Percentiles rank a stretch among this genome's conserved stretches.
Conservation (phyloP, 1,140 invertebrate genomes). For the Dinothrombium tinctorium region DNA sequence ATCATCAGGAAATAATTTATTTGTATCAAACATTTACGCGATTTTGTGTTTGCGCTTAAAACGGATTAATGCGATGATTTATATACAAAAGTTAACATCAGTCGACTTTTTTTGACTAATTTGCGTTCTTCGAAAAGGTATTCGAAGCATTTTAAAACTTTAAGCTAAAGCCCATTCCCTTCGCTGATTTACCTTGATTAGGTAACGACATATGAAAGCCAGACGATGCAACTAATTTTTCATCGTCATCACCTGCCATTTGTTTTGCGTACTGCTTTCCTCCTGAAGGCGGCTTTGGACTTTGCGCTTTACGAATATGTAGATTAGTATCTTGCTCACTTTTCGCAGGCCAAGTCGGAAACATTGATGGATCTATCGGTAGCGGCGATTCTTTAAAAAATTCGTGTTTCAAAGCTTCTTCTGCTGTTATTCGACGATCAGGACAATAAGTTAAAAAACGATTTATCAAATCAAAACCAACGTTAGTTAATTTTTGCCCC, state of each 20-base stretch:
- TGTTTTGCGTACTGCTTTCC: conserved; percentile 66
- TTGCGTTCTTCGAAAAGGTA: too few species aligned
- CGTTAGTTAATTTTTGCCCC: conserved; percentile 70
- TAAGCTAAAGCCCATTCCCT: conserved; percentile 53
- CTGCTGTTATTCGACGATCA: conserved; percentile 70
- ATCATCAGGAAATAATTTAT: too few species aligned
- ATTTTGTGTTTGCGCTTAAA: too few species aligned
- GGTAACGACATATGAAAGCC: conserved; percentile 23
- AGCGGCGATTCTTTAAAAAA: conserved; percentile 85
- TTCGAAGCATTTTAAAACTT: conserved; percentile 38
- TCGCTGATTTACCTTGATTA: conserved; percentile 26
- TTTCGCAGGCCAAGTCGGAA: conserved; percentile 97
- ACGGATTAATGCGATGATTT: too few species aligned
- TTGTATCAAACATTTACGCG: too few species aligned
- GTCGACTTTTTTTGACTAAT: too few species aligned
- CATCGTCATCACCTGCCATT: conserved; percentile 15
- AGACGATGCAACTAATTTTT: conserved; percentile 7
- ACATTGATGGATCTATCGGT: conserved; percentile 86
- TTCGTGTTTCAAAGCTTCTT: conserved; percentile 74
- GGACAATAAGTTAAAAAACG: conserved; percentile 95
- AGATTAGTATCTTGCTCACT: conserved; percentile 44
- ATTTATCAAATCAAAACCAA: conserved; percentile 67
- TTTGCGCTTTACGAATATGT: conserved; percentile 27
- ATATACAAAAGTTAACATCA: too few species aligned
- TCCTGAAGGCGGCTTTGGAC: conserved; percentile 75